Conservation (phyloP, 2,113 vertebrate genomes). For the Dascyllus trimaculatus region DNA sequence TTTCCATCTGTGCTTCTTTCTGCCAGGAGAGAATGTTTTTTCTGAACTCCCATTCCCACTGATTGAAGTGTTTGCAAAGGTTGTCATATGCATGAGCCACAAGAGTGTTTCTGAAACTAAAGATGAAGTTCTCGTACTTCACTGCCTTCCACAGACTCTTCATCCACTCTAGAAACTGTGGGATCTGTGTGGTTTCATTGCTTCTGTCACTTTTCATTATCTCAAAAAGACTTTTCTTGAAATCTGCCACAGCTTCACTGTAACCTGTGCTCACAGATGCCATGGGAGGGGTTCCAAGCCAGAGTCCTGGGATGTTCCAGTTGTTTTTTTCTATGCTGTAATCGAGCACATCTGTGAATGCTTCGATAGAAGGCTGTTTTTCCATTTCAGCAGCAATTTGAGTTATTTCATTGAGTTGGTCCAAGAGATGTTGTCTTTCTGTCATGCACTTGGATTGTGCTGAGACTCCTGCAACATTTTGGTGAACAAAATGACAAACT, state of each 20-base stretch:
- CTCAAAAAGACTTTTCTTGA: slow-evolving; percentile 72
- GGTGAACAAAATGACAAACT: slow-evolving; percentile 85
- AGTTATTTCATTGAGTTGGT: slow-evolving; percentile 79
- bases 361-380: slow-evolving; percentile 33
- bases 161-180: slow-evolving; percentile 69
- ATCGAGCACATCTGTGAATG: slow-evolving; percentile 75
- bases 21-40: slow-evolving; percentile 60
- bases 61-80: slow-evolving; percentile 54
- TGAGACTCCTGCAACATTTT: slow-evolving; percentile 80
- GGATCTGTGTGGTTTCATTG: slow-evolving; percentile 17
- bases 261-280: slow-evolving; percentile 79
- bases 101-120: slow-evolving; percentile 75
- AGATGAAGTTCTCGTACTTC: slow-evolving; percentile 80
- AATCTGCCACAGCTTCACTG: slow-evolving; percentile 64
- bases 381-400: slow-evolving; percentile 77
- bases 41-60: slow-evolving; percentile 77
- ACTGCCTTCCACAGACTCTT: slow-evolving; percentile 76
- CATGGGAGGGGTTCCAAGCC: slow-evolving; percentile 82
- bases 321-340: slow-evolving; percentile 68
- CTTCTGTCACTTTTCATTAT: slow-evolving; percentile 2
- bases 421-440: slow-evolving; percentile 74
- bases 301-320: slow-evolving; percentile 81
- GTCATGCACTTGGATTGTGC: slow-evolving; percentile 67
- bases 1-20: slow-evolving; percentile 44
- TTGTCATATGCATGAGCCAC: slow-evolving; percentile 66